Percentiles rank a stretch among this genome's conserved stretches.
Evolutionary conservation across 2,797 vertebrate genomes (phyloP).

Genomic region (Delichon dasypus): DNA sequence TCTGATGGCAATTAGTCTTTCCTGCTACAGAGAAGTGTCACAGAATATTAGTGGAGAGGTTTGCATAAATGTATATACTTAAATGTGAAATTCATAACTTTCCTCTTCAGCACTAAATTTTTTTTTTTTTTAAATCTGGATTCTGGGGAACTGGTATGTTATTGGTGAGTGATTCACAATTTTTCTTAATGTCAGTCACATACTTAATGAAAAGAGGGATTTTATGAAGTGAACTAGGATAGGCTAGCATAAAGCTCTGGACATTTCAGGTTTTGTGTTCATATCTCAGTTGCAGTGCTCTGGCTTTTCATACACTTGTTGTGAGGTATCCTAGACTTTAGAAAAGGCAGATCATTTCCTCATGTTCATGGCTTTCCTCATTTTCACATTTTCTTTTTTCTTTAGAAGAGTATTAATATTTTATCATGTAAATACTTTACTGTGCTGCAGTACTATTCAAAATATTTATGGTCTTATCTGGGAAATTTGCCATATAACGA

Average conservation of each 20-base stretch:
- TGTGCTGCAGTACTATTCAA: background rate
- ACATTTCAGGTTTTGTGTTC: background rate
- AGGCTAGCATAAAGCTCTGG: background rate
- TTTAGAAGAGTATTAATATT: background rate
- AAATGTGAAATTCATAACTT: slow-evolving; percentile 30
- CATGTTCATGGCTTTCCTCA: background rate
- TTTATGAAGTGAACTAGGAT: background rate
- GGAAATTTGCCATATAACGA: background rate
- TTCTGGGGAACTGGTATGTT: slow-evolving; percentile 42
- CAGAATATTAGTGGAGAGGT: background rate
- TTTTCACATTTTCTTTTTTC: background rate
- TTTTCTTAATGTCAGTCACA: slow-evolving; percentile 57
- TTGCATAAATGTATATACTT: slow-evolving; percentile 28
- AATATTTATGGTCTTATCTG: background rate
- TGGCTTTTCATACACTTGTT: background rate
- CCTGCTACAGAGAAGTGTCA: background rate
- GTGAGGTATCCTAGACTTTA: background rate
- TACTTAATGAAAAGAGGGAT: slow-evolving; percentile 8
- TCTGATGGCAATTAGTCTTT: background rate
- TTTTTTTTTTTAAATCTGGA: slow-evolving; percentile 10
- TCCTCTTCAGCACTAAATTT: slow-evolving; percentile 39
- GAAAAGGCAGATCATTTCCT: background rate
- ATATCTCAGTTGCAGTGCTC: background rate
- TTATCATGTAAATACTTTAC: background rate
- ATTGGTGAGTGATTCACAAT: slow-evolving; percentile 18